Percentiles rank a stretch among this genome's conserved stretches.
These are phyloP conservation scores for Folsomia manolachei DNA, from an alignment of 2,888 invertebrate species.

Conservation along the genomic window DNA sequence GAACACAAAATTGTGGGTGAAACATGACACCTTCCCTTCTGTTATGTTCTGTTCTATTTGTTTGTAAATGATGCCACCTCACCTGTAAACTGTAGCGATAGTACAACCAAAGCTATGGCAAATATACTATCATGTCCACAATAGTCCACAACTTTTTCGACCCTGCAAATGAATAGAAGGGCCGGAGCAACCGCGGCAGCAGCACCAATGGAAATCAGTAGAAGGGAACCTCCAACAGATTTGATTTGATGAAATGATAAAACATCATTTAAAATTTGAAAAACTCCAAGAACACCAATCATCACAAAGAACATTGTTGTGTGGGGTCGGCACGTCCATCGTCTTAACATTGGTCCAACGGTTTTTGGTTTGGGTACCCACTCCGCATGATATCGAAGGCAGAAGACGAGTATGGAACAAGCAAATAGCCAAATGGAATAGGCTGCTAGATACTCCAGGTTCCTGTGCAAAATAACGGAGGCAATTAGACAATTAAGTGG, in stretches of 20 bases:
- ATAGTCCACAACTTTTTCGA: slow-evolving; percentile 49
- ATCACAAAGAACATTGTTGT: slow-evolving; percentile 42
- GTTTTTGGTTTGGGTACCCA: slow-evolving; percentile 42
- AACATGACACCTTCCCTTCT: too few species aligned
- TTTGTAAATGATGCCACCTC: too few species aligned
- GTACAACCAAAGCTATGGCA: slow-evolving; percentile 44
- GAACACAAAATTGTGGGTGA: too few species aligned
- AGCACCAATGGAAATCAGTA: slow-evolving; percentile 43
- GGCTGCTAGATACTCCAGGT: slow-evolving; percentile 40
- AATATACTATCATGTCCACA: slow-evolving; percentile 49
- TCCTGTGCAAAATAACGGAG: too few species aligned
- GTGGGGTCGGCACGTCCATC: slow-evolving; percentile 43
- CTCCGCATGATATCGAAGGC: slow-evolving; percentile 46
- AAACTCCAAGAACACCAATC: slow-evolving; percentile 39
- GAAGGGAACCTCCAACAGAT: slow-evolving; percentile 34
- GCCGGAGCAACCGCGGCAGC: slow-evolving; percentile 44
- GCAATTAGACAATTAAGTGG: not conserved
- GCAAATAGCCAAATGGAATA: slow-evolving; percentile 41
- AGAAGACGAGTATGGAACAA: slow-evolving; percentile 29
- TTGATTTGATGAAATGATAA: slow-evolving; percentile 46
- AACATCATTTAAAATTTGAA: slow-evolving; percentile 45
- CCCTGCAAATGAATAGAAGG: slow-evolving; percentile 46
- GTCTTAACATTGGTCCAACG: slow-evolving; percentile 46
- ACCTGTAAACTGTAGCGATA: slow-evolving; percentile 49
- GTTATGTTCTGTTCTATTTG: too few species aligned